These are phyloP conservation scores for Brachionus sp. DNA, from an alignment of 1,140 invertebrate genomes.

Conservation along the genomic window DNA sequence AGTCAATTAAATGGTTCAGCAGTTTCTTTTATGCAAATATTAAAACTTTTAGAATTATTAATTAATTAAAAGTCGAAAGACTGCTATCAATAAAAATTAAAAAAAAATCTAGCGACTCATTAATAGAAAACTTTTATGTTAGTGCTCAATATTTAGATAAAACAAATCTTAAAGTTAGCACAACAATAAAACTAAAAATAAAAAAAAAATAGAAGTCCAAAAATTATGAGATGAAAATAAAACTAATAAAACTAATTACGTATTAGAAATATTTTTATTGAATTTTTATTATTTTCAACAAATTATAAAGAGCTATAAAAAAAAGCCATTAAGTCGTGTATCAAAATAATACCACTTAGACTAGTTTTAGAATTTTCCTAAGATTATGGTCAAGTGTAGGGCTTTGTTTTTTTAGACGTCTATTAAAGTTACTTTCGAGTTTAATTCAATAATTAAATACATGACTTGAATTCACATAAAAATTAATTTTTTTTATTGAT, in stretches of 20 bases:
- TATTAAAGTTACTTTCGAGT: constrained; percentile 5
- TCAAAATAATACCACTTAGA: constrained; percentile 38
- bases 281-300: neutral
- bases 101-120: too few species aligned
- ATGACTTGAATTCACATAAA: constrained; percentile 42
- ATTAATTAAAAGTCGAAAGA: neutral
- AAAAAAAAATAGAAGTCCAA: neutral
- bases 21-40: neutral
- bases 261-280: constrained; percentile 2
- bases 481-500: neutral
- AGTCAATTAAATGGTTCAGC: neutral
- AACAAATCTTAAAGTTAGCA: neutral
- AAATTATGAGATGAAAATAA: neutral
- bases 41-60: neutral
- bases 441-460: constrained; percentile 22
- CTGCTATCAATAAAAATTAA: neutral
- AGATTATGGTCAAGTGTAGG: constrained; percentile 30
- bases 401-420: constrained; percentile 40
- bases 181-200: neutral
- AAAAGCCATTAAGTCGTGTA: constrained; percentile 29
- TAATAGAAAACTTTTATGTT: too few species aligned
- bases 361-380: constrained; percentile 23
- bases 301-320: constrained; percentile 9
- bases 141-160: neutral
- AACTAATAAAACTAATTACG: constrained; percentile 28